These are phyloP conservation scores for Ypsolopha scabrella DNA, from an alignment of 2,888 invertebrate genomes.

Conservation along the genomic window DNA sequence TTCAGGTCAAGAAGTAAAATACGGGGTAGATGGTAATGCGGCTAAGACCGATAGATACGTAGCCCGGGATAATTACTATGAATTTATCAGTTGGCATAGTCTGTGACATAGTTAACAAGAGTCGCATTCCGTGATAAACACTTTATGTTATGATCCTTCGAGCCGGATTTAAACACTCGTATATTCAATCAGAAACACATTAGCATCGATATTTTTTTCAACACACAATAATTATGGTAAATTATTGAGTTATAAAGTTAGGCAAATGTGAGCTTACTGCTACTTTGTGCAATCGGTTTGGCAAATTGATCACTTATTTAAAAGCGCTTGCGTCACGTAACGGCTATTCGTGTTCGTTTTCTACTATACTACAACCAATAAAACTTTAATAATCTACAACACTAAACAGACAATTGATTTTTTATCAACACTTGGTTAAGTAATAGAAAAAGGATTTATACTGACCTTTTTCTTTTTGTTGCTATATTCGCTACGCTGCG, in stretches of 20 bases:
- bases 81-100: no score
- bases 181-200: no score
- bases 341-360: not conserved
- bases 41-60: no score
- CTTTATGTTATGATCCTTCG: not conserved
- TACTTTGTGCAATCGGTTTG: not conserved
- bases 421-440: no score
- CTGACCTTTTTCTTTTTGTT: no score
- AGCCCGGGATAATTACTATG: no score
- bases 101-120: no score
- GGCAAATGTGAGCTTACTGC: not conserved
- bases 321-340: not conserved
- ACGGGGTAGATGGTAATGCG: no score
- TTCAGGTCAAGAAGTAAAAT: no score
- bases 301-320: slow-evolving; percentile 2
- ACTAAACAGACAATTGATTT: not conserved
- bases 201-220: not conserved
- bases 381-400: not conserved
- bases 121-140: no score
- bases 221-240: not conserved
- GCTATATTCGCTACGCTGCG: no score
- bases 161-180: not conserved
- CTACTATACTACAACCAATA: not conserved
- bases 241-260: not conserved
- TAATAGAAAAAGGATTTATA: no score